Evolutionary conservation across 2,113 vertebrate genomes (phyloP).

Genomic region (Ranitomeya imitator): DNA sequence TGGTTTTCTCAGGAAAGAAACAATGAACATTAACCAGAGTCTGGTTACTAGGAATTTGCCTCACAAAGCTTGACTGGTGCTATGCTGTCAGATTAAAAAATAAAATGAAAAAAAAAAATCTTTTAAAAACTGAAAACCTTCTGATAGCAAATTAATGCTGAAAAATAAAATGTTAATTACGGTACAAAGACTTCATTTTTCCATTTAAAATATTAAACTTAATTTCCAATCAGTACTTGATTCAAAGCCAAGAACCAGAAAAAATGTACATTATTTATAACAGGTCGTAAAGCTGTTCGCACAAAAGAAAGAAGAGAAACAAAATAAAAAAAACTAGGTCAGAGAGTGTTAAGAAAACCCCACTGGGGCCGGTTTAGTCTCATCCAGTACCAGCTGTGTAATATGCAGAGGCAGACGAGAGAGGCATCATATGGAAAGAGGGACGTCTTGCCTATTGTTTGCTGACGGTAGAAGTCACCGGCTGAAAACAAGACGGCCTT

Average conservation of each 20-base stretch:
- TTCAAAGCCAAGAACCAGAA: background rate
- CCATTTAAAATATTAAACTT: background rate
- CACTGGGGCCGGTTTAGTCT: conserved; percentile 24
- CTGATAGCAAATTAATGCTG: background rate
- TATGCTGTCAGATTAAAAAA: no score
- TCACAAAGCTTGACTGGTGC: no score
- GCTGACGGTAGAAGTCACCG: background rate
- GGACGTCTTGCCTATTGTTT: conserved; percentile 14
- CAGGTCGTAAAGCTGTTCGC: background rate
- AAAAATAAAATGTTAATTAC: background rate
- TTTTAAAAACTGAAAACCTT: no score
- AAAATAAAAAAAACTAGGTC: conserved; percentile 4
- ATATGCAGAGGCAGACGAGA: background rate
- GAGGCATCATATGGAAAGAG: conserved; percentile 1
- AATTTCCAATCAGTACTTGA: background rate
- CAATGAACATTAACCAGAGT: no score
- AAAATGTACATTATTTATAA: background rate
- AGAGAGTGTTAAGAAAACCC: background rate
- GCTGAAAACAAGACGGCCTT: background rate
- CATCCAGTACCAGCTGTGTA: conserved; percentile 12
- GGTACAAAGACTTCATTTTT: background rate
- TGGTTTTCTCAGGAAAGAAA: no score
- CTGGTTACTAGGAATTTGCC: no score
- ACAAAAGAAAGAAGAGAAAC: background rate
- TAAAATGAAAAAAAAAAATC: no score